phyloP scores from a whole-genome alignment of 2,113 vertebrate genomes.

The Arizona elegans region DNA sequence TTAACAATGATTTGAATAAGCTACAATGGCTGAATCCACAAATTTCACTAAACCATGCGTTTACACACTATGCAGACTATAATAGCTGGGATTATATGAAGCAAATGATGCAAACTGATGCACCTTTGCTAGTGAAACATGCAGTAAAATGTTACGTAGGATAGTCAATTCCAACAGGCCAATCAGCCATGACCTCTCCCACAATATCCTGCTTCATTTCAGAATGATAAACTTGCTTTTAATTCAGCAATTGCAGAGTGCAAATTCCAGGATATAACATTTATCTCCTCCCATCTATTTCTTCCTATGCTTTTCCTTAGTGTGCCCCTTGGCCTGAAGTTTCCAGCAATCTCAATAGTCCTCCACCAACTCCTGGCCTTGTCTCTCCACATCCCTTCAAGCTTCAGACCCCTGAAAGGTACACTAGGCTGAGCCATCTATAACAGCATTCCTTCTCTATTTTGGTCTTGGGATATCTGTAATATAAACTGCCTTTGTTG shows the following conservation, averaged over 20 bases:
- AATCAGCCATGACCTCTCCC: not conserved
- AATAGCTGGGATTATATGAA: not conserved
- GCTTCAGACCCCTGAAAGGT: conserved; percentile 46
- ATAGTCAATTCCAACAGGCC: not conserved
- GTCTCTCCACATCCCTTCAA: conserved; percentile 44
- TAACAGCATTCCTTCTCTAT: not conserved
- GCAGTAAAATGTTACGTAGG: not conserved
- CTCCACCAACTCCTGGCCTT: conserved; percentile 36
- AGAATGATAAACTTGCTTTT: not conserved
- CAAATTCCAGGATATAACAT: not conserved
- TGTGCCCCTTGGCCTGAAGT: conserved; percentile 51
- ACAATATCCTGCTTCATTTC: not conserved
- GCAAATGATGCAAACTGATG: not conserved
- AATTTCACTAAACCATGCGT: not conserved
- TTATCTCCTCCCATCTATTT: not conserved
- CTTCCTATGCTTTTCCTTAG: conserved; percentile 14
- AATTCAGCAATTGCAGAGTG: not conserved
- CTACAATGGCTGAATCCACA: not conserved
- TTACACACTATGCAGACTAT: not conserved
- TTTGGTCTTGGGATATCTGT: not conserved
- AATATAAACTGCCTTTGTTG: not conserved
- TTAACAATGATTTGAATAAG: not conserved
- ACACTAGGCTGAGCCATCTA: not conserved
- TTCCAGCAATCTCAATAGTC: not conserved
- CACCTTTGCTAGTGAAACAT: not conserved